Evolutionary conservation across 1,140 invertebrate genomes (phyloP).

Genomic region (Papilio dardanus): DNA sequence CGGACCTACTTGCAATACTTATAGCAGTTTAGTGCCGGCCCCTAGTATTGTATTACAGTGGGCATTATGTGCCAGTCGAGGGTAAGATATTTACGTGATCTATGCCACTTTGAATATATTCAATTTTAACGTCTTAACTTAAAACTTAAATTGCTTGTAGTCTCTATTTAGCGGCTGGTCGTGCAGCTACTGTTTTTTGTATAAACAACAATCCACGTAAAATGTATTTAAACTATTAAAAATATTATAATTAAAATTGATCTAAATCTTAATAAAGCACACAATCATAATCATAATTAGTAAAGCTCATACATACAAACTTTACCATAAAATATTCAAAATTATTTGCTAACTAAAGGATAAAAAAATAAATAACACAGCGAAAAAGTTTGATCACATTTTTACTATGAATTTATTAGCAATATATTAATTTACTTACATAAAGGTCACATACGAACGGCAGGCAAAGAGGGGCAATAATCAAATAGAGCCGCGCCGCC

Average conservation of each 20-base stretch:
- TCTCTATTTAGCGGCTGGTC: neutral
- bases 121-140: slow-evolving; percentile 11
- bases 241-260: too few species aligned
- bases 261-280: too few species aligned
- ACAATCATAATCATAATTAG: too few species aligned
- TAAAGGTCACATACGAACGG: slow-evolving; percentile 32
- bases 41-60: slow-evolving; percentile 65
- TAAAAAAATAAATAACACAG: too few species aligned
- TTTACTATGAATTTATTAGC: neutral
- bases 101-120: slow-evolving; percentile 44
- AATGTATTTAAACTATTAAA: too few species aligned
- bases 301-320: too few species aligned
- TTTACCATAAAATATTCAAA: too few species aligned
- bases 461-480: slow-evolving; percentile 39
- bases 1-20: slow-evolving; percentile 71
- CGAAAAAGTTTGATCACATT: too few species aligned
- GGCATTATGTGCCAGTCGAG: slow-evolving; percentile 53
- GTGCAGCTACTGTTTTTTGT: neutral
- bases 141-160: slow-evolving; percentile 15
- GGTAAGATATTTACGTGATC: slow-evolving; percentile 49
- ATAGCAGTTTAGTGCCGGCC: slow-evolving; percentile 69
- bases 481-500: slow-evolving; percentile 40
- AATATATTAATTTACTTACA: neutral
- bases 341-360: too few species aligned
- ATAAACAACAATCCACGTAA: too few species aligned